Conservation (phyloP, 2,797 vertebrate species). For the Platalea minor region DNA sequence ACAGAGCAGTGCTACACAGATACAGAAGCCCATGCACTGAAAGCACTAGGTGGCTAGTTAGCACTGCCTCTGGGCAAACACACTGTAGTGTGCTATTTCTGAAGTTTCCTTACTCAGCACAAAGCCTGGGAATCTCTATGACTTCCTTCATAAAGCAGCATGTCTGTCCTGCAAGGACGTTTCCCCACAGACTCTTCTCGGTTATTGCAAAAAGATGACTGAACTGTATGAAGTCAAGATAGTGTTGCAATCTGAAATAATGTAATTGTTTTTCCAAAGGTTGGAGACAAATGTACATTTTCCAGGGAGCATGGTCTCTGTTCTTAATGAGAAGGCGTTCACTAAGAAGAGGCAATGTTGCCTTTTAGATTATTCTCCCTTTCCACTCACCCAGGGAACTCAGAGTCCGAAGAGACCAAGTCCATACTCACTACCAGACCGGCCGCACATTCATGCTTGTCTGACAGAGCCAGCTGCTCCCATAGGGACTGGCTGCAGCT, state of each 20-base stretch:
- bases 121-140: background rate
- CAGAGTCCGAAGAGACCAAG: background rate
- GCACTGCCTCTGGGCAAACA: background rate
- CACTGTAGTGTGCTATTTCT: background rate
- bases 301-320: background rate
- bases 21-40: background rate
- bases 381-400: accelerated
- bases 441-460: accelerated
- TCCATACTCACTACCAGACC: background rate
- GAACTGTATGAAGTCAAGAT: background rate
- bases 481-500: background rate
- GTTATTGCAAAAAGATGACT: background rate
- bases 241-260: background rate
- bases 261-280: background rate
- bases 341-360: background rate
- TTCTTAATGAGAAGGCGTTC: background rate
- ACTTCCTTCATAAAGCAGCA: background rate
- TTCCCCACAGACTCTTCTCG: background rate
- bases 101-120: background rate
- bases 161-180: background rate
- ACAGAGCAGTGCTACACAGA: accelerated
- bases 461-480: background rate
- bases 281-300: background rate
- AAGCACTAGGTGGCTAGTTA: background rate
- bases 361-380: background rate